Evolutionary conservation across 2,113 vertebrate genomes (phyloP), one percentile per base, ranked within the genome.

Genomic region (Pycnonotus jocosus): DNA sequence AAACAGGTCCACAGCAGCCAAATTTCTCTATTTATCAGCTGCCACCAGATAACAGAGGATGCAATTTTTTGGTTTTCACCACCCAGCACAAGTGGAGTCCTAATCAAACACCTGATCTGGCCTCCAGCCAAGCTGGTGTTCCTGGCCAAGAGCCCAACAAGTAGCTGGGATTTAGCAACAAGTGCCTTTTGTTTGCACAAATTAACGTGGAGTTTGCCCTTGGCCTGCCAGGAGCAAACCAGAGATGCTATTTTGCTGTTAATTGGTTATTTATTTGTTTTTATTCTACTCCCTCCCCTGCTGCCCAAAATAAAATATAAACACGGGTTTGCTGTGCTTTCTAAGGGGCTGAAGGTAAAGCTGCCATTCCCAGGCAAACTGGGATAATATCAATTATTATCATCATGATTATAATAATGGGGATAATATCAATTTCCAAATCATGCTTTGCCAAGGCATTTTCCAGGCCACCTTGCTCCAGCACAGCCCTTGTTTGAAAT

Each of bases 391-490:
- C 90, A 16, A 20, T 54, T 65, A 38, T 38, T 38, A 8, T 38
- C 8, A 38, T 38, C 8, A 38, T 11, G 11, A 38, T 38, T 38
- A 38, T 38, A 38, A 38, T 38, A 38, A 38, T 38, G 38, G 77
- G 83, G 71, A 80, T 62, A 33, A 57, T 84, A 86, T 65, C 90
- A 16, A 20, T 54, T 65, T 70, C 95, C 83, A 68, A 8, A 17
- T 0, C 24, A 51, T 27, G 28, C 73, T 74, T 44, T 50, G 51
- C 23, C 1, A 7, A 74, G 57, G 78, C 82, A 17, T 77, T 87
- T 85, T 84, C 69, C 79, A 81, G 85, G 68, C 78, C 69, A 74
- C 81, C 90, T 91, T 92, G 33, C 38, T 88, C 64, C 45, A 91
- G 37, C 54, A 81, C 33, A 79, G 86, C 57, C 81, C 77, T 81